Conservation (phyloP, 2,888 invertebrate genomes). For the Drymonia ruficornis region DNA sequence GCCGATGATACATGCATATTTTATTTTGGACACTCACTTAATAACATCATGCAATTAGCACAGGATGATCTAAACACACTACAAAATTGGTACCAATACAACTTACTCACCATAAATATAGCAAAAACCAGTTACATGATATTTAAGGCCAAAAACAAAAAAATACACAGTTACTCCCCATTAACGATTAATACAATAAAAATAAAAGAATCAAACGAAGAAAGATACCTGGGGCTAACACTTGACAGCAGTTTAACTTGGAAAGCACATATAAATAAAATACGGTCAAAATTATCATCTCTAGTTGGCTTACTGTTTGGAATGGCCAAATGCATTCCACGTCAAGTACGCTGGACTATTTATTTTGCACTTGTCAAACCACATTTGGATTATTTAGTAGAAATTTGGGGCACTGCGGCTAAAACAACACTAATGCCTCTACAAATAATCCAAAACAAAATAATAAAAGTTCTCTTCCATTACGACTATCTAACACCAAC, state of each 20-base stretch:
- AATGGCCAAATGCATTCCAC: background rate
- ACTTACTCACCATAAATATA: background rate
- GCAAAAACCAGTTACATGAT: background rate
- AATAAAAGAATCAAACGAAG: background rate
- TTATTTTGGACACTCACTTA: background rate
- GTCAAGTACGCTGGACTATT: background rate
- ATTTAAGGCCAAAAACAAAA: background rate
- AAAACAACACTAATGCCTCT: background rate
- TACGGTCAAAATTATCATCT: background rate
- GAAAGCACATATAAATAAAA: background rate
- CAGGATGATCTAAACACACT: background rate
- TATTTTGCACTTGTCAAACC: background rate
- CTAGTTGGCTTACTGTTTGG: background rate
- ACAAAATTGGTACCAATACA: background rate
- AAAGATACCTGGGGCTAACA: background rate
- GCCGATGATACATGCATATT: background rate
- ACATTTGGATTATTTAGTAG: background rate
- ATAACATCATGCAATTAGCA: background rate
- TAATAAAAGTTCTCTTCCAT: background rate
- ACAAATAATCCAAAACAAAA: background rate
- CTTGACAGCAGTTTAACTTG: background rate
- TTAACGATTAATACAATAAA: background rate
- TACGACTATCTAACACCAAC: background rate
- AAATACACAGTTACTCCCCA: background rate
- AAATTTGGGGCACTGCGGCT: background rate